Evolutionary conservation across 2,888 invertebrate species (phyloP).

Genomic region (Iphiclides podalirius): DNA sequence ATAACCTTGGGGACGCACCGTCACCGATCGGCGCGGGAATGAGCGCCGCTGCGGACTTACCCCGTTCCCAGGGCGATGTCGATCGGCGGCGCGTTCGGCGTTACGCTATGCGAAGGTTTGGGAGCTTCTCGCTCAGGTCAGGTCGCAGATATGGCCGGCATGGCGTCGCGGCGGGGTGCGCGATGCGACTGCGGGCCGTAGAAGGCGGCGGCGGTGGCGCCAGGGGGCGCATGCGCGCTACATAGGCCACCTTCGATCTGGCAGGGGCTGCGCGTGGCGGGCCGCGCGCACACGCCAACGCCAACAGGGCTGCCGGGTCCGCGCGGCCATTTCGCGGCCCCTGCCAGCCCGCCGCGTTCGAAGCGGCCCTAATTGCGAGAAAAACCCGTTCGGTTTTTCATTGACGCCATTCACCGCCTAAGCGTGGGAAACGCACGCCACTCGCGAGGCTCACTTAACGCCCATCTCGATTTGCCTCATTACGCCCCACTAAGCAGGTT

Average conservation of each 20-base stretch:
- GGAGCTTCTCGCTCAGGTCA: conserved; percentile 67
- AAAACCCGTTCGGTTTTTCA: conserved; percentile 34
- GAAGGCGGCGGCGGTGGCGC: conserved; percentile 50
- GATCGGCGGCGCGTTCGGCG: conserved; percentile 42
- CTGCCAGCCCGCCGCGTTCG: conserved; percentile 44
- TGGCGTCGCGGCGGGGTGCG: conserved; percentile 64
- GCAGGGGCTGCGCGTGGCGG: conserved; percentile 56
- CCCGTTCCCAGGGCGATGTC: conserved; percentile 51
- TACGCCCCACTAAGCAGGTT: neutral
- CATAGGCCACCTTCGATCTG: conserved; percentile 68
- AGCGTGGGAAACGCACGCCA: conserved; percentile 22
- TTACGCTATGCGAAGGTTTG: conserved; percentile 54
- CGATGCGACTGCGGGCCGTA: conserved; percentile 70
- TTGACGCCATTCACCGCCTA: conserved; percentile 30
- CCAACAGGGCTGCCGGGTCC: conserved; percentile 67
- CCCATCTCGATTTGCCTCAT: conserved; percentile 4
- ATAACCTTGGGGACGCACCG: no score
- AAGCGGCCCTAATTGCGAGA: no score
- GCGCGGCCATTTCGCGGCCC: conserved; percentile 52
- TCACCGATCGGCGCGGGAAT: conserved; percentile 28
- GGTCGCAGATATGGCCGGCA: conserved; percentile 68
- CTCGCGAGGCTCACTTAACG: conserved; percentile 13
- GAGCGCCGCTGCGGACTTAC: conserved; percentile 63
- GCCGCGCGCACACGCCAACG: conserved; percentile 63
- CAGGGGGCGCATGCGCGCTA: conserved; percentile 56